Percentiles rank a stretch among this genome's conserved stretches.
Conservation (phyloP, 2,797 vertebrate genomes). For the Phaenicophaeus curvirostris region DNA sequence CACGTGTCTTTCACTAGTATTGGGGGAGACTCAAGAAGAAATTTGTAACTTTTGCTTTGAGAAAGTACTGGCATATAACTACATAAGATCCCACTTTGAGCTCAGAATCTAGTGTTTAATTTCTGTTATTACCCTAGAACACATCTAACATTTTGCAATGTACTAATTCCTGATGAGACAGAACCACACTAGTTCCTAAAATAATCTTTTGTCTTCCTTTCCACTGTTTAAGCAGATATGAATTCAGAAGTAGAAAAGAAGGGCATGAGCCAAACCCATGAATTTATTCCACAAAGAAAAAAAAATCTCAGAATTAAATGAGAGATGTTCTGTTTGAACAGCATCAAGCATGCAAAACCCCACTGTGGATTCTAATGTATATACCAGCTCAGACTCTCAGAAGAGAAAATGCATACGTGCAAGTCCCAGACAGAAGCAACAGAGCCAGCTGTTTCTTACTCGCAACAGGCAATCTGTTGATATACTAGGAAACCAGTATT, state of each 20-base stretch:
- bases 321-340: neutral
- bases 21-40: neutral
- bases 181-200: no score
- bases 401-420: neutral
- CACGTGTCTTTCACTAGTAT: neutral
- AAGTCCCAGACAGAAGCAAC: neutral
- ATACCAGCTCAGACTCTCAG: neutral
- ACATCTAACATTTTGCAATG: no score
- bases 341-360: no score
- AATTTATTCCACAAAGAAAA: neutral
- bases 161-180: no score
- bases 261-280: neutral
- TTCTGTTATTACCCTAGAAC: no score
- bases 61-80: neutral
- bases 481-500: conserved; percentile 9
- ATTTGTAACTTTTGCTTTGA: neutral
- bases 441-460: neutral
- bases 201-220: no score
- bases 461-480: conserved; percentile 32
- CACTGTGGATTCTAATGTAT: neutral
- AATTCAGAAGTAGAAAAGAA: no score
- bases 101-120: neutral
- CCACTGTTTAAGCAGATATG: no score
- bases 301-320: neutral
- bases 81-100: neutral